phyloP scores from a whole-genome alignment of 2,797 vertebrate genomes.

The Pyrocephalus nanus region DNA sequence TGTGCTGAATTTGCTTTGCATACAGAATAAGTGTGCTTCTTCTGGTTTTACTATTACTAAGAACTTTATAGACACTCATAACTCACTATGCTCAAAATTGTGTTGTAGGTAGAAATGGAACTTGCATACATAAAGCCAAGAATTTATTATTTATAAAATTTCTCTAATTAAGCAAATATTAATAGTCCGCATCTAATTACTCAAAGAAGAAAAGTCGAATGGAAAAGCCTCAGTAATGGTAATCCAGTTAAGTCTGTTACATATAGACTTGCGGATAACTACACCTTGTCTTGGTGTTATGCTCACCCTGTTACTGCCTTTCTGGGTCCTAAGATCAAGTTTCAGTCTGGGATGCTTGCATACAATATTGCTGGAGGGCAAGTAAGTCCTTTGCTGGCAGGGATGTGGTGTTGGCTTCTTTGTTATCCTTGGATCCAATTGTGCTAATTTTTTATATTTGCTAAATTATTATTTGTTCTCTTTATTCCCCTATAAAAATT shows the following conservation, averaged over 20 bases:
- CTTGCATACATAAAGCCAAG: not conserved
- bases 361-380: not conserved
- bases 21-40: not conserved
- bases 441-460: not conserved
- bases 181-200: not conserved
- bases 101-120: not conserved
- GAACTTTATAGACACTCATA: not conserved
- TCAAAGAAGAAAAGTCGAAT: not conserved
- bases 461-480: not conserved
- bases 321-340: rapidly evolving
- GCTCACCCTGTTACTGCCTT: not conserved
- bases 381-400: not conserved
- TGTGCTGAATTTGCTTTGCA: not conserved
- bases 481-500: not conserved
- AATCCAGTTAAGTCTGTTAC: not conserved
- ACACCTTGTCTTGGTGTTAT: not conserved
- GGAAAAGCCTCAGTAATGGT: not conserved
- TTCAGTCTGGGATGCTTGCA: not conserved
- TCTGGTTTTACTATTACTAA: not conserved
- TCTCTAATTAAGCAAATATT: not conserved
- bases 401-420: not conserved
- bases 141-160: not conserved
- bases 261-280: not conserved
- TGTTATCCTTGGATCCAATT: not conserved
- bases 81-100: not conserved